Base-by-base conservation (phyloP, 2,888 invertebrate genomes). In the Sinotaia quadrata region DNA sequence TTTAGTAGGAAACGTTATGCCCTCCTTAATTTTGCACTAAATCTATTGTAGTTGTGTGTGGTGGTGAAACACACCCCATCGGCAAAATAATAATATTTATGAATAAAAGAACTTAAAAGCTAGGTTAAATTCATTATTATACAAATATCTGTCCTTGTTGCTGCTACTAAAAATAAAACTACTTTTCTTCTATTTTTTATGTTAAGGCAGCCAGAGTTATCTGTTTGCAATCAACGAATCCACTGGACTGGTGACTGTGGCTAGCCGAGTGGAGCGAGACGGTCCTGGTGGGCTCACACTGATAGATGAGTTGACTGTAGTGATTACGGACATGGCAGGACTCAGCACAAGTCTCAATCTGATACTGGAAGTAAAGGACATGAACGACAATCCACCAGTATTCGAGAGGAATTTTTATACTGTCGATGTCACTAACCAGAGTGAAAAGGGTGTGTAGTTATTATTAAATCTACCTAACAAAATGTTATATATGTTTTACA, bases 221-320 rank as follows among this genome's bases (percentile, higher is more conserved):
- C 51, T 27, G 33, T 61, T 61, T 36, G 15, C 61, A 24, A 24
- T 61, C 49, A 61, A 61, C 61, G 51, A 49, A 33, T 44, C 61
- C 24, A 51, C 47, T 31, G 61, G 61, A 7, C 8, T 21, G 27
- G 21, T 61, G 34, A 61, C 49, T 4, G 51, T 51, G 51, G 47
- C 31, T 44, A 18, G 36, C 27, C 61, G 61, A 51, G 34, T 61
- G 34, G 61, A 61, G 34, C 49, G 61, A 12, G 61, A 61, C 27
- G 36, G 24, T 41, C 41, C 18, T 15, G 41, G 8, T 4, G 61
- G 51, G 33, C 31, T 61, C 27, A 18, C 51, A 8, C 49, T 33
- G 49, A 29, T 61, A 27, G 61, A 61, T 51, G 61, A 61, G 49
- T 36, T 61, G 10, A 24, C 34, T 27, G 36, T 61, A 2, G 33